phyloP scores from a whole-genome alignment of 2,888 invertebrate genomes.

The Drosophila peninsularis region DNA sequence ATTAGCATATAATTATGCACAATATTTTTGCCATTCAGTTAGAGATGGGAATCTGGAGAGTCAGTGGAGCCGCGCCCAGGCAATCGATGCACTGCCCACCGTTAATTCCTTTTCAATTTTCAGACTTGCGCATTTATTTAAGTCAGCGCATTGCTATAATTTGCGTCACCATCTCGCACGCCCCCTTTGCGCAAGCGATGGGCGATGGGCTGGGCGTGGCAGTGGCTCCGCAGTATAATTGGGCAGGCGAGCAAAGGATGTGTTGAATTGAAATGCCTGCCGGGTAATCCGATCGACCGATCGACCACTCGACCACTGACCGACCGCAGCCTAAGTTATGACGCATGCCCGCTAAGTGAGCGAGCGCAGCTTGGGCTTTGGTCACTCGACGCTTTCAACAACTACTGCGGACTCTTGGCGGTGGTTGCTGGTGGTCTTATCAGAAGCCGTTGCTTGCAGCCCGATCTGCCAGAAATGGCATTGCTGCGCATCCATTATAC shows the following conservation, averaged over 20 bases:
- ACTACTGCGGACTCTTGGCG: slow-evolving; percentile 60
- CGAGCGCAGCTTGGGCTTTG: slow-evolving; percentile 49
- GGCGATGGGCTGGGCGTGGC: slow-evolving; percentile 21
- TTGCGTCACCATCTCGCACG: slow-evolving; percentile 67
- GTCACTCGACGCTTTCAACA: slow-evolving; percentile 78
- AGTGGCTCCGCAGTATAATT: slow-evolving; percentile 54
- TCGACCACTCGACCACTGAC: slow-evolving; percentile 54
- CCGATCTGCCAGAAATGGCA: slow-evolving; percentile 79
- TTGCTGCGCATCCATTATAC: slow-evolving; percentile 77
- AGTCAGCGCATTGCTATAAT: slow-evolving; percentile 74
- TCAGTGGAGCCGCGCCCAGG: slow-evolving; percentile 12
- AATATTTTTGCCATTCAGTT: slow-evolving; percentile 63
- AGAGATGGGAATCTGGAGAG: slow-evolving; percentile 30
- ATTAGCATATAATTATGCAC: slow-evolving; percentile 79
- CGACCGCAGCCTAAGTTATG: slow-evolving; percentile 58
- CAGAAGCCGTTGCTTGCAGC: slow-evolving; percentile 82
- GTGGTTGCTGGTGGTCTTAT: slow-evolving; percentile 82
- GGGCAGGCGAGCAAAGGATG: slow-evolving; percentile 70
- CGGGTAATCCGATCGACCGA: slow-evolving; percentile 79
- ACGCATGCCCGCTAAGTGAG: slow-evolving; percentile 72
- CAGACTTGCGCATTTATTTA: slow-evolving; percentile 79
- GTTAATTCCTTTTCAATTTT: slow-evolving; percentile 77
- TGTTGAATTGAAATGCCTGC: slow-evolving; percentile 80
- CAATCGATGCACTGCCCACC: slow-evolving; percentile 44
- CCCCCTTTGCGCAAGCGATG: slow-evolving; percentile 41